phyloP scores from a whole-genome alignment of 1,140 invertebrate species.

The Zaprionus ghesquierei region DNA sequence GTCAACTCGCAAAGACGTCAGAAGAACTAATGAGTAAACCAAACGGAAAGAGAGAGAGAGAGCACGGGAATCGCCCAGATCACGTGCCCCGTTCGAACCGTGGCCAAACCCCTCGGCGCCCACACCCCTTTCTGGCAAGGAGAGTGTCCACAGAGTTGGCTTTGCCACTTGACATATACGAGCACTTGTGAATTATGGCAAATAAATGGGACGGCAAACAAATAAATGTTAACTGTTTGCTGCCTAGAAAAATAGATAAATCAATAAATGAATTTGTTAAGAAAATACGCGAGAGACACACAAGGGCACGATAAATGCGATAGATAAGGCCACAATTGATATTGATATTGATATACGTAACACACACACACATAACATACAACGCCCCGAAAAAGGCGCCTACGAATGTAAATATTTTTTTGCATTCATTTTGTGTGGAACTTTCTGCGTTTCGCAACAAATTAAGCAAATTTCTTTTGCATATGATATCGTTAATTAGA shows the following conservation, averaged over 20 bases:
- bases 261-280: slow-evolving; percentile 48
- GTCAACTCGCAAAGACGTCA: slow-evolving; percentile 10
- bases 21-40: neutral
- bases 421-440: slow-evolving; percentile 57
- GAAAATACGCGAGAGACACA: slow-evolving; percentile 36
- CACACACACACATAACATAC: too few relatives aligned
- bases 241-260: slow-evolving; percentile 55
- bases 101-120: slow-evolving; percentile 1
- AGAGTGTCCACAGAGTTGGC: slow-evolving; percentile 4
- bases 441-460: neutral
- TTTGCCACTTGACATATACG: slow-evolving; percentile 70
- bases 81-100: slow-evolving; percentile 8
- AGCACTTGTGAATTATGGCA: slow-evolving; percentile 69
- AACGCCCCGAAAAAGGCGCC: slow-evolving; percentile 38
- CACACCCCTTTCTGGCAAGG: neutral
- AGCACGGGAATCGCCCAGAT: slow-evolving; percentile 11
- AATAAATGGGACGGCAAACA: slow-evolving; percentile 57
- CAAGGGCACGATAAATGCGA: slow-evolving; percentile 62
- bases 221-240: slow-evolving; percentile 52
- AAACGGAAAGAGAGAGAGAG: neutral
- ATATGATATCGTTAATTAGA: slow-evolving; percentile 56
- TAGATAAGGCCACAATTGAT: slow-evolving; percentile 56
- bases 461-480: slow-evolving; percentile 39
- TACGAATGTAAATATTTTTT: slow-evolving; percentile 59
- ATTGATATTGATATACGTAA: too few relatives aligned